phyloP scores from a whole-genome alignment of 2,888 invertebrate genomes.

The Tupiocoris notatus region DNA sequence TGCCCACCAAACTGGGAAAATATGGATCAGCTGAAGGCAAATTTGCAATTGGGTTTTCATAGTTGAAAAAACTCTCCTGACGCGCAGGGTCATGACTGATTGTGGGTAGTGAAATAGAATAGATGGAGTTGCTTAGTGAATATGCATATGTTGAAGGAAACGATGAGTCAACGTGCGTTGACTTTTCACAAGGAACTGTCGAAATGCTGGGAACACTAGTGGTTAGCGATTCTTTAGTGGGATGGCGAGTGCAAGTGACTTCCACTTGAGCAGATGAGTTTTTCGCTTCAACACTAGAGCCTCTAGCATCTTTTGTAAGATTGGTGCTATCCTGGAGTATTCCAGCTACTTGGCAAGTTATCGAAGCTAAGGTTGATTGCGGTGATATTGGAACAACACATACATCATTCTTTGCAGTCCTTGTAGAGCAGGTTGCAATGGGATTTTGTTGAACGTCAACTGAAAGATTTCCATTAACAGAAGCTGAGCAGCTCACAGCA shows the following conservation, averaged over 20 bases:
- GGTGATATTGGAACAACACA: background rate
- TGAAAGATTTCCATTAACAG: background rate
- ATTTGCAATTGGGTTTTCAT: slow-evolving; percentile 20
- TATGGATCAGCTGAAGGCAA: slow-evolving; percentile 31
- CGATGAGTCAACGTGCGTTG: background rate
- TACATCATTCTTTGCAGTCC: background rate
- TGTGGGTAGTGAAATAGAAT: background rate
- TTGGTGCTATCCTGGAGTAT: background rate
- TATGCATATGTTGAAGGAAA: background rate
- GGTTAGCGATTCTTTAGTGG: background rate
- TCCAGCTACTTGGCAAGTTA: background rate
- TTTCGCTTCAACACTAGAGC: background rate
- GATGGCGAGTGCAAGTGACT: background rate
- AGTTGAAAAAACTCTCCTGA: slow-evolving; percentile 23
- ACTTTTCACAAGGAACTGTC: background rate
- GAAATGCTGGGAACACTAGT: background rate
- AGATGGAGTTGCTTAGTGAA: background rate
- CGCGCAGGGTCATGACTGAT: background rate
- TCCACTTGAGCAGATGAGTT: background rate
- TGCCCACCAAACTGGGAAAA: slow-evolving; percentile 7
- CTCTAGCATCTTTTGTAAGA: background rate
- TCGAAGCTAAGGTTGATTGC: background rate
- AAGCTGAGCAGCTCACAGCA: background rate
- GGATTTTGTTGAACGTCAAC: background rate
- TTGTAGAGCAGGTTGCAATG: background rate